Evolutionary conservation across 2,888 invertebrate species (phyloP).

Genomic region (Penaeus monodon): DNA sequence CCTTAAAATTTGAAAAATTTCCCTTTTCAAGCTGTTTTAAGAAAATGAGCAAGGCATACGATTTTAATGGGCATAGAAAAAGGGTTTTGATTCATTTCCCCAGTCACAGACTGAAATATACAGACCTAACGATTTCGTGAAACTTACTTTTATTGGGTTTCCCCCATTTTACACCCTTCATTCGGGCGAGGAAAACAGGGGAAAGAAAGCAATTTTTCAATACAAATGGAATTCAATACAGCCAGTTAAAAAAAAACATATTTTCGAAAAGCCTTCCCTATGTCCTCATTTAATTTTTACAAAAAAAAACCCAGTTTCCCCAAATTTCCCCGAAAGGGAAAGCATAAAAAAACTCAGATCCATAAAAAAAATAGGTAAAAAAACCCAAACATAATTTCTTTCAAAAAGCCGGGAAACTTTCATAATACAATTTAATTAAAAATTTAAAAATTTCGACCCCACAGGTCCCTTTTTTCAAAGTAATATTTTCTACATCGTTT

Average conservation of each 20-base stretch:
- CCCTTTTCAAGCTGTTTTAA: no score
- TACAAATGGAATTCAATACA: conserved; percentile 1
- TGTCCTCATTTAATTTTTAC: conserved; percentile 4
- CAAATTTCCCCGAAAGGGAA: neutral
- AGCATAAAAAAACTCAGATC: conserved; percentile 2
- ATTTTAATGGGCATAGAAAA: no score
- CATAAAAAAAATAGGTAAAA: conserved; percentile 18
- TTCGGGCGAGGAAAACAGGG: neutral
- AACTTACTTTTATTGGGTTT: no score
- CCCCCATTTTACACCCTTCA: neutral
- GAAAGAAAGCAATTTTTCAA: neutral
- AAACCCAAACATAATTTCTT: no score
- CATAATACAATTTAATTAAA: no score
- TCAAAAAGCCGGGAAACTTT: no score
- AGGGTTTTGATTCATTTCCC: no score
- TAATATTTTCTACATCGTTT: conserved; percentile 4
- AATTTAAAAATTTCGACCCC: no score
- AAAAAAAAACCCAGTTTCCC: neutral
- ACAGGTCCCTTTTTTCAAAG: neutral
- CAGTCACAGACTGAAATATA: no score
- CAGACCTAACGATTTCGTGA: no score
- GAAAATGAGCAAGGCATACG: no score
- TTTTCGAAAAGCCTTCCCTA: neutral
- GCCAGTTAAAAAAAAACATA: conserved; percentile 8
- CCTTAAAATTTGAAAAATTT: no score